Percentiles rank a stretch among this genome's conserved stretches.
phyloP scores from a whole-genome alignment of 2,113 vertebrate genomes.

The Smithornis capensis region DNA sequence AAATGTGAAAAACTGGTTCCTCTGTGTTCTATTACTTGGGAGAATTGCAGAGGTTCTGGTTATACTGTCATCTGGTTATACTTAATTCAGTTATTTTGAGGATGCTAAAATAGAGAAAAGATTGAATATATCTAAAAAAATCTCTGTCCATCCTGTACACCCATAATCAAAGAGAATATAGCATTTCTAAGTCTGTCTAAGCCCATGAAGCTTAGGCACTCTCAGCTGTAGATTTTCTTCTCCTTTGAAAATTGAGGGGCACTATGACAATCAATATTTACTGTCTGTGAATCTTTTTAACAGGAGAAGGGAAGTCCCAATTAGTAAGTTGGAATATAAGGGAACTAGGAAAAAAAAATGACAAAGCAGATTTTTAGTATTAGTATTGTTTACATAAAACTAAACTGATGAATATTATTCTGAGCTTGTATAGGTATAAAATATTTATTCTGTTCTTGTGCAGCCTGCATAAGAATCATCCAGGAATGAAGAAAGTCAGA shows the following conservation, averaged over 20 bases:
- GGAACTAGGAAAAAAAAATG: background rate
- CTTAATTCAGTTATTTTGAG: background rate
- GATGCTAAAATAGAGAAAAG: background rate
- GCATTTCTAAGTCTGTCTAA: background rate
- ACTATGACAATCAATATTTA: background rate
- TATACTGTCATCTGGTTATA: background rate
- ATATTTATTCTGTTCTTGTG: background rate
- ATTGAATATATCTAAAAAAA: background rate
- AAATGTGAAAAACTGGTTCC: background rate
- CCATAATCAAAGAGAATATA: background rate
- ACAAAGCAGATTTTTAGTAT: background rate
- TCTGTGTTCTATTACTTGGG: background rate
- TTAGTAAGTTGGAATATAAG: background rate
- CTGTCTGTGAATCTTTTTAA: background rate
- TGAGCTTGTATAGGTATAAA: background rate
- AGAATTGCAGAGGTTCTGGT: background rate
- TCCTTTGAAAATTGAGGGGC: background rate
- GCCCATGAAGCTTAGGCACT: background rate
- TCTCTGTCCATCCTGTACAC: background rate
- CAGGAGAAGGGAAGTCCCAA: background rate
- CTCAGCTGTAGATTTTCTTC: background rate
- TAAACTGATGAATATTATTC: background rate
- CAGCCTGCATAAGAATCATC: background rate
- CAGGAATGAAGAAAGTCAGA: background rate
- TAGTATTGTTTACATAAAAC: background rate